These are phyloP conservation scores for Apaloderma vittatum DNA, from an alignment of 2,113 vertebrate species.

Conservation along the genomic window DNA sequence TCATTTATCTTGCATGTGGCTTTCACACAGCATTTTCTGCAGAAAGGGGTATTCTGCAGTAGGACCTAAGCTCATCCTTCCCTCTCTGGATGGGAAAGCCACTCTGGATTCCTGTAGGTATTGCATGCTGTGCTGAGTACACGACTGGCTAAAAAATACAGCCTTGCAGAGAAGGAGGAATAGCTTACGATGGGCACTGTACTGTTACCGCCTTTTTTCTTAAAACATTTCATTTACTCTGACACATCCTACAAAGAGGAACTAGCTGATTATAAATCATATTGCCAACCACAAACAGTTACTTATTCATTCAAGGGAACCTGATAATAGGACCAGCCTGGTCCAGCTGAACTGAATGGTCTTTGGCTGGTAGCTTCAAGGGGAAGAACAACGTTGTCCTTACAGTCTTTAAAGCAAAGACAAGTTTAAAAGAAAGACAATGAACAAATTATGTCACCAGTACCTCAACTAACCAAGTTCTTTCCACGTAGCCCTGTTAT, in stretches of 20 bases:
- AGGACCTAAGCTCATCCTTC: not conserved
- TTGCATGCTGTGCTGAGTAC: not conserved
- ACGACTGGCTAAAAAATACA: not conserved
- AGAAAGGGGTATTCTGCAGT: not conserved
- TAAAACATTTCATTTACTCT: not conserved
- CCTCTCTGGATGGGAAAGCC: not conserved
- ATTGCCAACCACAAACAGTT: not conserved
- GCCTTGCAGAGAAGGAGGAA: not conserved
- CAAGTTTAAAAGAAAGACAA: not conserved
- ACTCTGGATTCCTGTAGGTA: not conserved
- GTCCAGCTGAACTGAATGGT: not conserved
- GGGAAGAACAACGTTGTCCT: not conserved
- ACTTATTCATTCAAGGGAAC: not conserved
- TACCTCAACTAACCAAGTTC: not conserved
- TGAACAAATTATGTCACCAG: not conserved
- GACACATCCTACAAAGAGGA: not conserved
- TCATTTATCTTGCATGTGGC: not conserved
- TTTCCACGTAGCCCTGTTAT: not conserved
- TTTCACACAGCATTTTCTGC: not conserved
- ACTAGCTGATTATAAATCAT: not conserved
- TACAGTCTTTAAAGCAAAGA: not conserved
- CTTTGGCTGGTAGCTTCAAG: not conserved
- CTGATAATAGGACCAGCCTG: not conserved
- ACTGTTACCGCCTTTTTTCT: not conserved
- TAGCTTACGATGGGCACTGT: not conserved